Evolutionary conservation across 2,797 vertebrate species (phyloP), one percentile per base, ranked within the genome.

Genomic region (Phoxinus dragarum): DNA sequence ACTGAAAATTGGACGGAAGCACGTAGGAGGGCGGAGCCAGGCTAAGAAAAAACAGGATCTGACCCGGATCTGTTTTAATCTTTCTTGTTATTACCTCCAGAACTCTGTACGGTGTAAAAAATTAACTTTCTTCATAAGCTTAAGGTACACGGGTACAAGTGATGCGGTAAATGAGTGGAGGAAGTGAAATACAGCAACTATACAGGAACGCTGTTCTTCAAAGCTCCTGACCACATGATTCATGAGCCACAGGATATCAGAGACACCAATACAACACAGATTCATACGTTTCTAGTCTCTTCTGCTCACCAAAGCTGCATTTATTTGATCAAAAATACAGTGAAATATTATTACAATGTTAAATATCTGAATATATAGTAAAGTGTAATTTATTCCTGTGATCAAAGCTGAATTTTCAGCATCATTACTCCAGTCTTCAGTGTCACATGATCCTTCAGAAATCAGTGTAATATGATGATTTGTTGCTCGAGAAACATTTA

Each of bases 81-180:
- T 81, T 44, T 52, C 42, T 8, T 36, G 21, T 47, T n/a, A 82
- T 67, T 14, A 9, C 36, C 36, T n/a, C 23, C 10, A 82, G n/a
- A 59, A 31, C 12, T 3, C 2, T 12, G 5, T 36, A 21, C 27
- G 5, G 3, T 23, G 73, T 54, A 56, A 68, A 52, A 52, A 1
- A 68, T 77, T 31, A 77, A 83, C 81, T 10, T 12, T n/a, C 27
- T 10, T 42, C 17, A 2, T 73, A n/a, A 64, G 23, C 44, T 42
- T 12, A 3, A 76, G 23, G 21, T 52, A 17, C 38, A 34, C 6
- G n/a, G 9, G 64, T 44, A 23, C 3, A 47, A 61, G 42, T 12
- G 36, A 31, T 7, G 21, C 67, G 34, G 38, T 73, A 72, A 72
- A 80, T 80, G 14, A 71, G 16, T 52, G 66, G 47, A 71, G 64